A percentile compares a stretch with the other conserved stretches of the same genome.
Conservation (phyloP, 2,113 vertebrate genomes). For the Smithornis capensis region DNA sequence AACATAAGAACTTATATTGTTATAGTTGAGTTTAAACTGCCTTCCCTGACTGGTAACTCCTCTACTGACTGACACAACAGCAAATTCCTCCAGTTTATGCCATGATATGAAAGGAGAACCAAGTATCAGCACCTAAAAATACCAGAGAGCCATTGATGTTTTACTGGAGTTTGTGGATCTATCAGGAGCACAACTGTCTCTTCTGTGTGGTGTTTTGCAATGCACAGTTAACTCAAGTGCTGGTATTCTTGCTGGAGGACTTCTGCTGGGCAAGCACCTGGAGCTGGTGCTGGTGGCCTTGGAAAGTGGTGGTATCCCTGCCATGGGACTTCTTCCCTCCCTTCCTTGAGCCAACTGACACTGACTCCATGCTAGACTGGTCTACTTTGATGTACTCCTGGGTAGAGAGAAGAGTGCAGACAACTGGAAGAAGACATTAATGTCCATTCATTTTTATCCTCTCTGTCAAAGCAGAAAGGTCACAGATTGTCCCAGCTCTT, state of each 20-base stretch:
- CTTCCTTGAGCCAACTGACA: background rate
- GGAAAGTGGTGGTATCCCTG: background rate
- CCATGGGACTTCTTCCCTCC: background rate
- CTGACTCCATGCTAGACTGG: background rate
- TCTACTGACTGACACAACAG: background rate
- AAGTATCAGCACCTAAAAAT: background rate
- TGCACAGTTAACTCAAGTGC: background rate
- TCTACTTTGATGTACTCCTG: background rate
- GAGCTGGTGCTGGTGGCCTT: background rate
- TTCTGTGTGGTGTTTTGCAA: background rate
- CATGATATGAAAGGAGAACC: background rate
- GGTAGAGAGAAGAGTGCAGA: background rate
- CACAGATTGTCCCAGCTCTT: background rate
- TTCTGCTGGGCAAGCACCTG: background rate
- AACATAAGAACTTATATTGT: background rate
- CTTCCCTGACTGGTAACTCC: background rate
- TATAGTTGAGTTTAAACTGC: background rate
- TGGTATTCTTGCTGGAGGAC: background rate
- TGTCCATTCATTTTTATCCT: background rate
- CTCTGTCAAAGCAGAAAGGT: background rate
- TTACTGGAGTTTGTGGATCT: background rate
- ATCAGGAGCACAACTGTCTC: background rate
- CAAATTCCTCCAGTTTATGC: background rate
- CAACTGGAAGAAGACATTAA: background rate
- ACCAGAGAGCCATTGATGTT: background rate